Evolutionary conservation across 2,113 vertebrate genomes (phyloP).

Genomic region (Hemiprocne comata): DNA sequence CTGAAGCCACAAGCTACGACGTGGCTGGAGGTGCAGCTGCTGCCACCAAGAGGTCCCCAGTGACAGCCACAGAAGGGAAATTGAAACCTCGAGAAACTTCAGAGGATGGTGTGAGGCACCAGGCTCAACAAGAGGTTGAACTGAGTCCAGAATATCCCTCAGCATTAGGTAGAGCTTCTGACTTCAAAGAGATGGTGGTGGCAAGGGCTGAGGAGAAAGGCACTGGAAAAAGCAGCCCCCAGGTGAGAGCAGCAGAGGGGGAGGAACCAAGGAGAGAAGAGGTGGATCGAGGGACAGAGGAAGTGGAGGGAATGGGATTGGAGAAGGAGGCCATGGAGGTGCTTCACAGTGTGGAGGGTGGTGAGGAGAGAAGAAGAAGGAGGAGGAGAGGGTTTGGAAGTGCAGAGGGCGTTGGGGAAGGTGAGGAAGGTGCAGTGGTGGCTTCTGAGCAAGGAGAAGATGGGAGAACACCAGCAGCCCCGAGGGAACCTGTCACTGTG

Average conservation of each 20-base stretch:
- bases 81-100: background rate
- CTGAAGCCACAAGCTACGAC: background rate
- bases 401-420: background rate
- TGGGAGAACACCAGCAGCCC: background rate
- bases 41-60: background rate
- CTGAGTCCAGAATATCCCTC: background rate
- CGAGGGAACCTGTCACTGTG: background rate
- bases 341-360: background rate
- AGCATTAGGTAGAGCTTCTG: rapidly evolving
- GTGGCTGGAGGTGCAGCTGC: background rate
- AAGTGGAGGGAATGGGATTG: background rate
- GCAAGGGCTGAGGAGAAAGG: background rate
- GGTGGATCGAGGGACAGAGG: background rate
- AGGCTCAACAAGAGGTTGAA: background rate
- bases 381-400: background rate
- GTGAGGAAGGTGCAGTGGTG: background rate
- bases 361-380: background rate
- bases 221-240: background rate
- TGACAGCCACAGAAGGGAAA: background rate
- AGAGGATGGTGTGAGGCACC: background rate
- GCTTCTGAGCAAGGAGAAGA: background rate
- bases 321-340: background rate
- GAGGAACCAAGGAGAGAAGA: background rate
- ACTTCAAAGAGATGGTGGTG: background rate
- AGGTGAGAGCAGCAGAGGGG: background rate